phyloP scores from a whole-genome alignment of 1,140 invertebrate genomes.

The Venustaconcha ellipsiformis region DNA sequence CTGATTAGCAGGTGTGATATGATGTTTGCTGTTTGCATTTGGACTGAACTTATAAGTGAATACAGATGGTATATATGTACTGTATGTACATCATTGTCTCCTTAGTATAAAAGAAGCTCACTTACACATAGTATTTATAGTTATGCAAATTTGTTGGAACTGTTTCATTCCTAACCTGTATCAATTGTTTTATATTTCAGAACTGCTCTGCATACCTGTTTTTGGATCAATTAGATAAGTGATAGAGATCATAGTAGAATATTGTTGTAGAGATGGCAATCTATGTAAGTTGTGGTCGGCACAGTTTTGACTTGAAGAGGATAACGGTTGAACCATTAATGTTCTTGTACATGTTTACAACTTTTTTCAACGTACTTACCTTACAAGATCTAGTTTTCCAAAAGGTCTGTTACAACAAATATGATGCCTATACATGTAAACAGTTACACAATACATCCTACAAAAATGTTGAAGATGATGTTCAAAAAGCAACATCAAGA shows the following conservation, averaged over 20 bases:
- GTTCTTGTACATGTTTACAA: constrained; percentile 71
- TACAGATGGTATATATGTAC: too few relatives aligned
- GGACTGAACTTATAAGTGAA: too few relatives aligned
- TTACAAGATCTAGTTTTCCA: constrained; percentile 70
- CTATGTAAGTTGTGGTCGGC: neutral
- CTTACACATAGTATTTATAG: too few relatives aligned
- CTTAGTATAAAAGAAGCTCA: too few relatives aligned
- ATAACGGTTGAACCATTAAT: constrained; percentile 72
- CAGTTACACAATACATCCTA: constrained; percentile 41
- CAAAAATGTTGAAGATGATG: constrained; percentile 49
- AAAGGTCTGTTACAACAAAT: constrained; percentile 66
- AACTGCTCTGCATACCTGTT: too few relatives aligned
- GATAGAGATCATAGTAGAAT: neutral
- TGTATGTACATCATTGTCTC: too few relatives aligned
- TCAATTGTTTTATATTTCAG: too few relatives aligned
- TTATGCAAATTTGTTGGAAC: too few relatives aligned
- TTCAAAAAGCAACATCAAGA: constrained; percentile 65
- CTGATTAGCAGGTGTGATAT: too few relatives aligned
- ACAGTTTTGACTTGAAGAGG: constrained; percentile 11
- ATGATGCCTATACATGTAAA: constrained; percentile 52
- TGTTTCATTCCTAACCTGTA: too few relatives aligned
- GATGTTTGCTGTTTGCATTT: too few relatives aligned
- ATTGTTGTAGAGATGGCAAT: constrained; percentile 6
- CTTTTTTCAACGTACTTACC: constrained; percentile 68
- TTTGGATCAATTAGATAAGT: too few relatives aligned